Evolutionary conservation across 1,140 invertebrate genomes (phyloP), one percentile per base, ranked within the genome.

Genomic region (Amphibalanus amphitrite): DNA sequence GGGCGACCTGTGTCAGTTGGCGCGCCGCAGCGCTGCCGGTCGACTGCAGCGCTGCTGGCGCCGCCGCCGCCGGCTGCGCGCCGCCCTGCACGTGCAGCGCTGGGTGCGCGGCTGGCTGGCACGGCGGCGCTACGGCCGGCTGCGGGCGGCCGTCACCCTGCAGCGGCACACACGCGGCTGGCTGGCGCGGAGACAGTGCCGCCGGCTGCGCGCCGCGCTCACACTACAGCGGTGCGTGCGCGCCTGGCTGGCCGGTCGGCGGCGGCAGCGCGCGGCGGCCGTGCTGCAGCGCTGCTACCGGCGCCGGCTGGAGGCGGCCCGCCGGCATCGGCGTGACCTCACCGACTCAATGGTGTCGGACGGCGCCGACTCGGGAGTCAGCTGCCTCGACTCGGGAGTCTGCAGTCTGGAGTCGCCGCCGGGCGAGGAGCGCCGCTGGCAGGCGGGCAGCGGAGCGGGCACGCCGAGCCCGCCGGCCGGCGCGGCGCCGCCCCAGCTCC

Each of bases 171-270:
- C 23, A 20, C 47, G 47, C 20, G 13, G 10, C 13, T 59, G 86
- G 67, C 74, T 92, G 29, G 92, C 90, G 0, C 81, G 94, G 20
- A 83, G 85, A 76, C 84, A 86, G 65, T 95, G 90, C 79, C 88
- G 88, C 77, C 87, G 87, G 79, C 89, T 97, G 85, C 86, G 87
- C 78, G 94, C 95, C 0, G 88, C 90, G 0, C 80, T 90, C 69
- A 76, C 20, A 1, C 6, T 59, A 23, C 47, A 59, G 47, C 47
- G 47, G 10, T 23, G 20, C 47, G 1, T 6, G 47, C 47, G 47
- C 20, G 10, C 1, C 13, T 59, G 47, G 47, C 47, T 59, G 47
- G 47, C 47, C 17, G 47, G 1, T 1, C 10, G 47, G 47, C 6
- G 47, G 47, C 6, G 47, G 1, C 47, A 59, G 13, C 10, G 17